Percentiles rank a stretch among this genome's conserved stretches.
These are phyloP conservation scores for Meloe dianella DNA, from an alignment of 2,888 invertebrate species.

Conservation along the genomic window DNA sequence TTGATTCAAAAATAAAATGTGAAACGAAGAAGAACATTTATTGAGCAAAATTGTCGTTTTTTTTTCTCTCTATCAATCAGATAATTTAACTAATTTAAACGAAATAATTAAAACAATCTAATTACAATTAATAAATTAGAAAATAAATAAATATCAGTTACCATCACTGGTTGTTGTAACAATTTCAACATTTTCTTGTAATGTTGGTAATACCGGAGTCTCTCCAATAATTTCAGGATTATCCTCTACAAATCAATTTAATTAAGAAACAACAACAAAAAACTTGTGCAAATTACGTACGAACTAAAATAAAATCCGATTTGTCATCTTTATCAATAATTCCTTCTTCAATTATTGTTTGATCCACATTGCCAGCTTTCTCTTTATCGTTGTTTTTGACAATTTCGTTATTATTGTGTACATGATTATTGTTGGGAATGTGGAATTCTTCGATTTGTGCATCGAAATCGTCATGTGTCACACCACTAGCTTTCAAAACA, in stretches of 20 bases:
- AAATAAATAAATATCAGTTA: conserved; percentile 47
- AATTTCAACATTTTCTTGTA: conserved; percentile 9
- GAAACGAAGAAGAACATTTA: conserved; percentile 23
- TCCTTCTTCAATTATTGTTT: conserved; percentile 18
- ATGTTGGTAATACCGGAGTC: background rate
- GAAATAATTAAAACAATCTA: conserved; percentile 27
- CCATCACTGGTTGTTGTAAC: conserved; percentile 22
- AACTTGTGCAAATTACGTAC: conserved; percentile 17
- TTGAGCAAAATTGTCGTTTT: conserved; percentile 28
- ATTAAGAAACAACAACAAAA: conserved; percentile 4
- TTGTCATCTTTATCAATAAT: conserved; percentile 1
- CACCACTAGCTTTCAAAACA: conserved; percentile 39
- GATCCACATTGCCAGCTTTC: conserved; percentile 7
- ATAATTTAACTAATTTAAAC: conserved; percentile 34
- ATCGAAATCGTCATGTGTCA: conserved; percentile 42
- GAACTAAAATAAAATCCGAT: conserved; percentile 17
- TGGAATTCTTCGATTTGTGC: conserved; percentile 44
- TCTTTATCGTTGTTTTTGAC: background rate
- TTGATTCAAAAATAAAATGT: background rate
- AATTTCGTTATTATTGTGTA: background rate
- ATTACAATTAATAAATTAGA: conserved; percentile 35
- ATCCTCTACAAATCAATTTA: conserved; percentile 20
- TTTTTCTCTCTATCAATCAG: conserved; percentile 2
- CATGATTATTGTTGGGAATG: conserved; percentile 31
- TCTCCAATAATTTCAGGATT: conserved; percentile 8